Base-by-base conservation (phyloP, 2,797 vertebrate genomes). In the Erpetoichthys calabaricus region DNA sequence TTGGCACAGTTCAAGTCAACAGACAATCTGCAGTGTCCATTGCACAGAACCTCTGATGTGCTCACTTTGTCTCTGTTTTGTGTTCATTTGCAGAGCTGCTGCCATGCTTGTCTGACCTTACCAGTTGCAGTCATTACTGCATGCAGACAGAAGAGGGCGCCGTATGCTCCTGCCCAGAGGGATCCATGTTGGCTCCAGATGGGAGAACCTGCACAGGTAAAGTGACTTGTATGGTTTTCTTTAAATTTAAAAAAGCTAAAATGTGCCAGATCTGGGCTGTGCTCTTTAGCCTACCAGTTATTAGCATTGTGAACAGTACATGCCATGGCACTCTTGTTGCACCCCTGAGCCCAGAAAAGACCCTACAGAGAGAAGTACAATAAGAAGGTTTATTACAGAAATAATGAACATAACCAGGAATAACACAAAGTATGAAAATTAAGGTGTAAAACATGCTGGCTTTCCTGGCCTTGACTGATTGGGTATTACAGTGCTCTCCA, bases 91-190 rank as follows among this genome's bases (percentile, higher is more conserved):
- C 68, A 98, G 94, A 92, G 72, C 67, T 88, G 5, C 65, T 69
- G 61, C 72, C 77, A 9, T 99, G 95, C 65, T 64, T 73, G 57
- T 77, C 63, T 52, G 84, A 86, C 0, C 2, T 64, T 10, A 81
- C 69, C 0, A 62, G 66, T 45, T 99, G 94, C 59, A 85, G 88
- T 53, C 72, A 89, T 0, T 80, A 78, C 45, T 99, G 95, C 68
- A 68, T 89, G 62, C 69, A 78, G 53, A 87, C 89, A 9, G 75
- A 74, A 2, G 66, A 81, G 47, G 87, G 88, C 0, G 72, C 78
- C 7, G 5, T 79, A 45, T 96, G 93, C 66, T 81, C 91, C 68
- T 98, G 94, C 72, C 89, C 90, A 1, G 80, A 86, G 63, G 90
- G 88, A 51, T 95, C 92, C 2, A 5, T 81, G 4, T 84, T 97